Conservation (phyloP, 2,797 vertebrate genomes). For the Gymnoscopelus braueri region DNA sequence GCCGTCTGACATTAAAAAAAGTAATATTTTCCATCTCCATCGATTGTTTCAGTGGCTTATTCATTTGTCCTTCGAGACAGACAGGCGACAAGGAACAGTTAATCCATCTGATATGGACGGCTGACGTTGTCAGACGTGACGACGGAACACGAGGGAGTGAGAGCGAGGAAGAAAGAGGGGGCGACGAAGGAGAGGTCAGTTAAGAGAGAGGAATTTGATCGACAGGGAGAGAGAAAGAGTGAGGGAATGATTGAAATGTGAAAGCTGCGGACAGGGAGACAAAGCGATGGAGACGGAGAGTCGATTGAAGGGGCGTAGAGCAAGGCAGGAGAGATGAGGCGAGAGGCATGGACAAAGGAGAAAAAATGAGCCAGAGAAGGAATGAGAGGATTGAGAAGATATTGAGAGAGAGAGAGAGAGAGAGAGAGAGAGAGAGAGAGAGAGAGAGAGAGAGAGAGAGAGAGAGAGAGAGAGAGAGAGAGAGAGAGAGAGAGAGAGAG, state of each 20-base stretch:
- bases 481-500: too few relatives aligned
- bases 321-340: too few relatives aligned
- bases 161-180: not conserved
- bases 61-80: constrained; percentile 21
- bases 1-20: constrained; percentile 32
- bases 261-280: constrained; percentile 8
- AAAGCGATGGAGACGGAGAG: not conserved
- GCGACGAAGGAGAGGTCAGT: too few relatives aligned
- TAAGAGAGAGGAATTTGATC: not conserved
- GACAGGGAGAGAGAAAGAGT: not conserved
- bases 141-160: not conserved
- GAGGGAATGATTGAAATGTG: not conserved
- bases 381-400: too few relatives aligned
- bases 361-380: too few relatives aligned
- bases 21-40: constrained; percentile 32
- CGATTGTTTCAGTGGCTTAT: constrained; percentile 29
- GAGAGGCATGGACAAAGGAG: too few relatives aligned
- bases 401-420: too few relatives aligned
- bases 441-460: too few relatives aligned
- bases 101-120: constrained; percentile 50
- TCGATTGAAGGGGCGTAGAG: not conserved
- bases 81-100: constrained; percentile 45
- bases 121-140: constrained; percentile 23
- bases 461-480: too few relatives aligned
- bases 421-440: too few relatives aligned